phyloP scores from a whole-genome alignment of 1,140 invertebrate species.

The Schlechtendalia chinensis region DNA sequence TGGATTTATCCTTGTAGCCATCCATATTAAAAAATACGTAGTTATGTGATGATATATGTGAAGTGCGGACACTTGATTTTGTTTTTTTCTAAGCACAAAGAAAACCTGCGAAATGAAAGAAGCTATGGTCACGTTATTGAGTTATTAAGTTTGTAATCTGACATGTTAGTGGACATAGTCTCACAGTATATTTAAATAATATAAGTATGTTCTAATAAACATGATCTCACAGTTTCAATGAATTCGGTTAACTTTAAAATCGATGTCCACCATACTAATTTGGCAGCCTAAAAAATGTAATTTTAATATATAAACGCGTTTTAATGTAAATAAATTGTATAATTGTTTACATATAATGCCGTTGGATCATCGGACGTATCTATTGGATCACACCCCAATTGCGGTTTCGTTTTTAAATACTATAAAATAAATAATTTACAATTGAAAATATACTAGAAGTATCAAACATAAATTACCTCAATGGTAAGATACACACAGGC shows the following conservation, averaged over 20 bases:
- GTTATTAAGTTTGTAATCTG: neutral
- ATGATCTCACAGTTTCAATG: slow-evolving; percentile 52
- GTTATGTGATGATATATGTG: slow-evolving; percentile 69
- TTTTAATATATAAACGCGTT: neutral
- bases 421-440: slow-evolving; percentile 34
- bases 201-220: slow-evolving; percentile 4
- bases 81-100: slow-evolving; percentile 71
- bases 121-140: neutral
- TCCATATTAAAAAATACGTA: slow-evolving; percentile 69
- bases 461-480: slow-evolving; percentile 55
- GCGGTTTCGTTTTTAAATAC: slow-evolving; percentile 58
- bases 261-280: slow-evolving; percentile 52
- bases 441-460: neutral
- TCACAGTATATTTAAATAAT: neutral
- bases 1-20: slow-evolving; percentile 67
- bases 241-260: slow-evolving; percentile 52
- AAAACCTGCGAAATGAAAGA: slow-evolving; percentile 58
- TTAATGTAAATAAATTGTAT: neutral
- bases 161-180: no score
- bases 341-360: slow-evolving; percentile 54
- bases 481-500: slow-evolving; percentile 59
- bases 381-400: slow-evolving; percentile 60
- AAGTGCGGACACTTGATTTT: slow-evolving; percentile 69
- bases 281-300: slow-evolving; percentile 51
- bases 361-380: slow-evolving; percentile 57